Conservation (phyloP, 2,797 vertebrate species). For the Aulostomus chinensis region DNA sequence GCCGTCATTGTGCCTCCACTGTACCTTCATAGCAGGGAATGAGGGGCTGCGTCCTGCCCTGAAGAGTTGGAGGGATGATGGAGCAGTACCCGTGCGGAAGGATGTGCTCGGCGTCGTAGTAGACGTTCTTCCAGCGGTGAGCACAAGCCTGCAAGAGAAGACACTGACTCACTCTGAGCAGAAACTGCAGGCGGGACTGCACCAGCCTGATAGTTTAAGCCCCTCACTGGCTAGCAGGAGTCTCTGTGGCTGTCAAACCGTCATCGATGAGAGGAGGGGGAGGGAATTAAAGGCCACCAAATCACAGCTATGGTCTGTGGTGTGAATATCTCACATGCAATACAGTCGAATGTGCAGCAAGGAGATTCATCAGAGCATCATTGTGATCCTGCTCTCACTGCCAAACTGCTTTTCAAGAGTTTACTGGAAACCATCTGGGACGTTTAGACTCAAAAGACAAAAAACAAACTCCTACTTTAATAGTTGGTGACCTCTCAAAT, state of each 20-base stretch:
- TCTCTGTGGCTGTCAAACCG: constrained; percentile 68
- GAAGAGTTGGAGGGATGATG: constrained; percentile 89
- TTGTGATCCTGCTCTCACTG: constrained; percentile 23
- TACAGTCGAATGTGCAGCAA: constrained; percentile 7
- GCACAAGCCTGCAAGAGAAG: constrained; percentile 89
- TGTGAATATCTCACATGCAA: constrained; percentile 58
- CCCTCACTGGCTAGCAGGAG: constrained; percentile 48
- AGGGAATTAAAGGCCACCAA: constrained; percentile 53
- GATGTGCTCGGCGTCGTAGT: constrained; percentile 91
- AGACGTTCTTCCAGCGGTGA: constrained; percentile 98
- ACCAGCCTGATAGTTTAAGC: constrained; percentile 26
- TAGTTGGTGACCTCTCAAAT: constrained; percentile 16
- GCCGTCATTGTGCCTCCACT: neutral
- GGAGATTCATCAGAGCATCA: constrained; percentile 14
- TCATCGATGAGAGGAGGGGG: constrained; percentile 50
- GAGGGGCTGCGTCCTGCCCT: constrained; percentile 83
- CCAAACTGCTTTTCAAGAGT: constrained; percentile 19
- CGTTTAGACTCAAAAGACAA: too few relatives aligned
- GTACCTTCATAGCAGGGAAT: constrained; percentile 98
- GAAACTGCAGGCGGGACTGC: constrained; percentile 7
- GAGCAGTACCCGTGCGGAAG: constrained; percentile 96
- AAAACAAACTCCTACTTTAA: too few relatives aligned
- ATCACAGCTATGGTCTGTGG: constrained; percentile 66
- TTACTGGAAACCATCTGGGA: neutral
- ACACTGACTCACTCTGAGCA: neutral